Conservation (phyloP, 1,140 invertebrate genomes). For the Drosophila gunungcola region DNA sequence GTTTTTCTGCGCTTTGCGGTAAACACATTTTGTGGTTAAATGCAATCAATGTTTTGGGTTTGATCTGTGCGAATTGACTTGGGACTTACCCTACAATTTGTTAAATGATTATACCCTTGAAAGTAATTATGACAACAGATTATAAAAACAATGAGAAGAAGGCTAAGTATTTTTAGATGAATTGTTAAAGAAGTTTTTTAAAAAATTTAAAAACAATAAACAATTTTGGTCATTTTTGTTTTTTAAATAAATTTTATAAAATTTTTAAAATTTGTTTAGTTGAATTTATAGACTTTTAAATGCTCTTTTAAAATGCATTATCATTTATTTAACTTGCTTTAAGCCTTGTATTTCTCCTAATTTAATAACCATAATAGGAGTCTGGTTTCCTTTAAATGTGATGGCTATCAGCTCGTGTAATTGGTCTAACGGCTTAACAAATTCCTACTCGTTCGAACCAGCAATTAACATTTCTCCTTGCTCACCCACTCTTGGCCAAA, state of each 20-base stretch:
- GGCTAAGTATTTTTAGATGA: too few relatives aligned
- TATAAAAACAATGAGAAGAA: slow-evolving; percentile 4
- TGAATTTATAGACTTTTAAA: too few relatives aligned
- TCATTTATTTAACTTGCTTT: neutral
- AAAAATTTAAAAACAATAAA: too few relatives aligned
- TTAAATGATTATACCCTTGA: slow-evolving; percentile 15
- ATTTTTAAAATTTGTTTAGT: too few relatives aligned
- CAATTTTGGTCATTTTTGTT: too few relatives aligned
- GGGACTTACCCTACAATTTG: neutral
- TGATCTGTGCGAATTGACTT: slow-evolving; percentile 4
- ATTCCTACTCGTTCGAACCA: slow-evolving; percentile 43
- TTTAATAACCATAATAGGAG: neutral
- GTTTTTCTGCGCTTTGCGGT: slow-evolving; percentile 24
- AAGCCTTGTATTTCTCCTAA: neutral
- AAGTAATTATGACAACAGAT: neutral
- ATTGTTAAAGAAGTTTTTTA: too few relatives aligned
- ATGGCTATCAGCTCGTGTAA: slow-evolving; percentile 23
- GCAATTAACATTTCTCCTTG: slow-evolving; percentile 32
- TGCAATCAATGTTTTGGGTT: slow-evolving; percentile 15
- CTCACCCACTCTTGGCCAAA: slow-evolving; percentile 14
- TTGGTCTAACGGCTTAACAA: slow-evolving; percentile 30
- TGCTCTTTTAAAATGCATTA: neutral
- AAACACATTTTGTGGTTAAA: slow-evolving; percentile 36
- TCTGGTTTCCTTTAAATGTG: slow-evolving; percentile 19
- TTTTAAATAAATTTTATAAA: too few relatives aligned